phyloP scores from a whole-genome alignment of 2,113 vertebrate species.

The Leptobrachium leishanense region DNA sequence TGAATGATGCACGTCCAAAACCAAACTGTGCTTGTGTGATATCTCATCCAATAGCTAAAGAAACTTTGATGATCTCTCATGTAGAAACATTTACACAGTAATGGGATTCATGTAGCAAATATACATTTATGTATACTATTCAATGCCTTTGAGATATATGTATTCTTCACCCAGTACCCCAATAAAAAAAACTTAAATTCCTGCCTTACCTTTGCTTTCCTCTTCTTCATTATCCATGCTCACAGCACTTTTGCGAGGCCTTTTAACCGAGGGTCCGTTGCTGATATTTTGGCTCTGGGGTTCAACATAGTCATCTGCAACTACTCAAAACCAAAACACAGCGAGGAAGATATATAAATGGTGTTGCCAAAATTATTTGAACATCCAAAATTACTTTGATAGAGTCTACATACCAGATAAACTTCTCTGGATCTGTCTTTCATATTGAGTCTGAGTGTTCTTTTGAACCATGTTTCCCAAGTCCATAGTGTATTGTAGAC shows the following conservation, averaged over 20 bases:
- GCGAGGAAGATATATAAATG: no score
- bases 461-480: conserved; percentile 73
- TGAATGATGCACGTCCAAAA: no score
- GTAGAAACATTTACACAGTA: no score
- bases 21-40: no score
- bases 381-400: background rate
- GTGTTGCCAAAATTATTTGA: no score
- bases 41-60: no score
- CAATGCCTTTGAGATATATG: no score
- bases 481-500: conserved; percentile 64
- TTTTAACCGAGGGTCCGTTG: conserved; percentile 10
- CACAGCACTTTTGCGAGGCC: background rate
- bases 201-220: conserved; percentile 29
- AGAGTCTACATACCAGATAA: conserved; percentile 56
- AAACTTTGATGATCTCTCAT: no score
- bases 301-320: background rate
- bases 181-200: background rate
- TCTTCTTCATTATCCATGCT: conserved; percentile 19
- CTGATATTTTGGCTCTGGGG: background rate
- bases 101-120: no score
- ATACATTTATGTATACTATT: no score
- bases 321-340: background rate
- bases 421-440: conserved; percentile 66
- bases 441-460: conserved; percentile 67
- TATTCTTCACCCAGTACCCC: no score